Conservation (phyloP, 2,888 invertebrate species). For the Cylloceria caligata region DNA sequence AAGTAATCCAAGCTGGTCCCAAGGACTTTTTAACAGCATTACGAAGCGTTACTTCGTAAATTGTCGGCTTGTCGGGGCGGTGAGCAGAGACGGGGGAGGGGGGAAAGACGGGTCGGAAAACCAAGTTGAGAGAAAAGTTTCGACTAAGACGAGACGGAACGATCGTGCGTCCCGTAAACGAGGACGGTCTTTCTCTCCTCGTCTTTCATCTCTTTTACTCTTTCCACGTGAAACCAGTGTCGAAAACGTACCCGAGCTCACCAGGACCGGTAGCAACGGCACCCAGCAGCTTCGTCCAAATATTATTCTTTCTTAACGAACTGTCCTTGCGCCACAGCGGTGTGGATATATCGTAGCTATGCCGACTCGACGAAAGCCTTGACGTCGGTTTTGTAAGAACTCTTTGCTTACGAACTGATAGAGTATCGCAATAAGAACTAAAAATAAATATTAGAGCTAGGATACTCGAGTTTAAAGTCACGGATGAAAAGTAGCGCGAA, state of each 20-base stretch:
- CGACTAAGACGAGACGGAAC: constrained; percentile 43
- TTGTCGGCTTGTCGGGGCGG: constrained; percentile 61
- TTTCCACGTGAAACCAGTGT: constrained; percentile 45
- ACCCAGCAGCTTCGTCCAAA: constrained; percentile 68
- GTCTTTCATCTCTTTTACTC: constrained; percentile 32
- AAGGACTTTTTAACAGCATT: constrained; percentile 66
- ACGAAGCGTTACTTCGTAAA: constrained; percentile 69
- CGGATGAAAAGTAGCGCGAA: background rate
- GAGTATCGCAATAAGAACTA: constrained; percentile 14
- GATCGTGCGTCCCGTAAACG: constrained; percentile 62
- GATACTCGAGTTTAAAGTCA: background rate
- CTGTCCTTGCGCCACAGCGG: constrained; percentile 64
- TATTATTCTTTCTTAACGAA: constrained; percentile 76
- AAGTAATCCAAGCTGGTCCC: constrained; percentile 46
- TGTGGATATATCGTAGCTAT: constrained; percentile 31
- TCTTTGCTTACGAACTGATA: constrained; percentile 11
- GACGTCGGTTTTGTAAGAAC: constrained; percentile 34
- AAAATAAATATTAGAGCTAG: background rate
- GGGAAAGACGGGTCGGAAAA: constrained; percentile 36
- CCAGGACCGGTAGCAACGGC: constrained; percentile 7
- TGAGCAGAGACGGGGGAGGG: constrained; percentile 26
- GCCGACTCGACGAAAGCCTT: constrained; percentile 23
- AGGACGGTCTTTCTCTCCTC: constrained; percentile 38
- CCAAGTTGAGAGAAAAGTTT: constrained; percentile 64
- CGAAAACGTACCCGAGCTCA: constrained; percentile 34